Conservation (phyloP, 2,113 vertebrate genomes). For the Halichoeres trimaculatus region DNA sequence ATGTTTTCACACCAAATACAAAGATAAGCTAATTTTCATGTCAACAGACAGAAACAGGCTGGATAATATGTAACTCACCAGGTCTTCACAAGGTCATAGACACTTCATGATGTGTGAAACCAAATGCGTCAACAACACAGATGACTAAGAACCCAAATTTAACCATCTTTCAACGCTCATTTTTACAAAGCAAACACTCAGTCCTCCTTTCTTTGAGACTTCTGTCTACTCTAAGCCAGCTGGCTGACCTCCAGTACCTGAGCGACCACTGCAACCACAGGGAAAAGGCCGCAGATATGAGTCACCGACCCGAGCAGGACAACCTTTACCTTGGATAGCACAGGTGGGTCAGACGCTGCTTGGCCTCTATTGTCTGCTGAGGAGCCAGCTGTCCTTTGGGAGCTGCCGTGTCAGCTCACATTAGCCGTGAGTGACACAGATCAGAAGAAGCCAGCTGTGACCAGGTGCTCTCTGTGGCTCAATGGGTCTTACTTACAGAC, state of each 20-base stretch:
- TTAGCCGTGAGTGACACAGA: conserved; percentile 55
- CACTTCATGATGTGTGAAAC: conserved; percentile 2
- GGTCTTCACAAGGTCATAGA: background rate
- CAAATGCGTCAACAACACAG: background rate
- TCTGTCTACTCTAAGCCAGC: background rate
- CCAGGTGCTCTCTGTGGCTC: conserved; percentile 62
- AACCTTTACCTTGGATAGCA: conserved; percentile 13
- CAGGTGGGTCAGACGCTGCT: conserved; percentile 50
- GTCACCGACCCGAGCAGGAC: conserved; percentile 7
- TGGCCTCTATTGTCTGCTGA: conserved; percentile 49
- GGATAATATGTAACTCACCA: background rate
- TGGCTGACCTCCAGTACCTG: background rate
- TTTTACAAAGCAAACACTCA: background rate
- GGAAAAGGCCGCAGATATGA: conserved; percentile 13
- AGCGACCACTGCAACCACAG: conserved; percentile 1
- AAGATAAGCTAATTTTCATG: background rate
- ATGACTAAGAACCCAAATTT: background rate
- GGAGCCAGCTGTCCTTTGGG: conserved; percentile 63
- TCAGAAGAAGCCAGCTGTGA: conserved; percentile 33
- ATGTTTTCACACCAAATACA: background rate
- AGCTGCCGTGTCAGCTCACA: conserved; percentile 64
- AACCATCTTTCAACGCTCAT: background rate
- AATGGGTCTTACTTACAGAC: conserved; percentile 8
- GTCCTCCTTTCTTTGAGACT: background rate
- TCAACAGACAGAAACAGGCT: no score